These are phyloP conservation scores for Drosophila kambysellisi DNA, from an alignment of 2,888 invertebrate species.

Conservation along the genomic window DNA sequence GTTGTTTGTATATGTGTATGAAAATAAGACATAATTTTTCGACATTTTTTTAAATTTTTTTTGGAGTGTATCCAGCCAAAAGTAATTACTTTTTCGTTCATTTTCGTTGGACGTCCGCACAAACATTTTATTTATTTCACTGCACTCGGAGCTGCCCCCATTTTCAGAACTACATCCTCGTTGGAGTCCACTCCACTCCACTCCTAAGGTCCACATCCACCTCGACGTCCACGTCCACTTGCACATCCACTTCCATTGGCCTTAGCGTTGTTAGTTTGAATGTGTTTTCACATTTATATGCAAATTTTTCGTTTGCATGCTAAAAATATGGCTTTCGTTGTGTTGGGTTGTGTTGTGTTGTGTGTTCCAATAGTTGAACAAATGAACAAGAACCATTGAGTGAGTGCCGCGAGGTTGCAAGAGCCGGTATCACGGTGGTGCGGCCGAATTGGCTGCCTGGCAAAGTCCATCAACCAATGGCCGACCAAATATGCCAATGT, in stretches of 20 bases:
- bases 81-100: constrained; percentile 81
- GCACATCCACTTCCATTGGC: constrained; percentile 4
- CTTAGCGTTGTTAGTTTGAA: constrained; percentile 71
- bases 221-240: not conserved
- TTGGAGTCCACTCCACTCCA: constrained; percentile 15
- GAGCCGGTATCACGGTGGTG: constrained; percentile 25
- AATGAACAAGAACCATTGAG: constrained; percentile 63
- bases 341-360: not conserved
- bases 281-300: constrained; percentile 80
- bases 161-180: constrained; percentile 23
- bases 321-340: constrained; percentile 70
- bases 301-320: constrained; percentile 79
- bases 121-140: constrained; percentile 74
- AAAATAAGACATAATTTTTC: not conserved
- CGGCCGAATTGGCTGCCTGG: constrained; percentile 56
- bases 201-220: constrained; percentile 23
- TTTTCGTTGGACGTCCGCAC: constrained; percentile 71
- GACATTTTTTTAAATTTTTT: not conserved
- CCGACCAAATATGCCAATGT: constrained; percentile 37
- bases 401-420: constrained; percentile 25
- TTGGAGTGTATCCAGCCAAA: constrained; percentile 40
- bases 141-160: constrained; percentile 62
- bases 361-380: constrained; percentile 56
- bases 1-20: not conserved
- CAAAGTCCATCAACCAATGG: constrained; percentile 55